phyloP scores from a whole-genome alignment of 2,113 vertebrate species.

The Paracanthobrama guichenoti region DNA sequence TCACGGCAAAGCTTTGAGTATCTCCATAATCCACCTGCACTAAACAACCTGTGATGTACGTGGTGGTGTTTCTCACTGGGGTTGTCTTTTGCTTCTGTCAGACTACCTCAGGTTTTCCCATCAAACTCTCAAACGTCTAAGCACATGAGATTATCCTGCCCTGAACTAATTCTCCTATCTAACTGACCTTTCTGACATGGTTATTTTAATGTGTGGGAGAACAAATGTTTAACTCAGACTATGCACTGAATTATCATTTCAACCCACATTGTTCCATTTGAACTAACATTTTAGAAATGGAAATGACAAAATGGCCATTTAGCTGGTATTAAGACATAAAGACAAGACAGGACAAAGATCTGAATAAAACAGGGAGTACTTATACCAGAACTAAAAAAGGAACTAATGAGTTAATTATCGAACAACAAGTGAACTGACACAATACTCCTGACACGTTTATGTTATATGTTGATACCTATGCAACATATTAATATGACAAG shows the following conservation, averaged over 20 bases:
- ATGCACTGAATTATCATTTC: not conserved
- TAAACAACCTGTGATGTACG: slow-evolving; percentile 40
- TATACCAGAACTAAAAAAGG: too few relatives aligned
- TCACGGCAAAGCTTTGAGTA: slow-evolving; percentile 55
- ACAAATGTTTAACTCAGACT: not conserved
- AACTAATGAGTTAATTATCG: too few relatives aligned
- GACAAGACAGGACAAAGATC: not conserved
- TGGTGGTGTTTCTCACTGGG: not conserved
- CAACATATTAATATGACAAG: too few relatives aligned
- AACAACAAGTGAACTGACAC: too few relatives aligned
- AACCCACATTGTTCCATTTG: not conserved
- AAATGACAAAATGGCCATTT: not conserved
- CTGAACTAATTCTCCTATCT: not conserved
- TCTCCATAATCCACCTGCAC: slow-evolving; percentile 64
- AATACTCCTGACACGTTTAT: too few relatives aligned
- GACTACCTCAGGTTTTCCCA: not conserved
- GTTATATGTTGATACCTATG: too few relatives aligned
- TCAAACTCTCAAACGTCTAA: slow-evolving; percentile 6
- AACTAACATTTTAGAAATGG: not conserved
- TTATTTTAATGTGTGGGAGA: not conserved
- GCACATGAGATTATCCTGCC: not conserved
- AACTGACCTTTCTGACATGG: not conserved
- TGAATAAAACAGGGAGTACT: too few relatives aligned
- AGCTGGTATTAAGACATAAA: not conserved
- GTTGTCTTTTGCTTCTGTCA: slow-evolving; percentile 3